phyloP scores from a whole-genome alignment of 2,888 invertebrate genomes.

The Lycocerus yunnanus region DNA sequence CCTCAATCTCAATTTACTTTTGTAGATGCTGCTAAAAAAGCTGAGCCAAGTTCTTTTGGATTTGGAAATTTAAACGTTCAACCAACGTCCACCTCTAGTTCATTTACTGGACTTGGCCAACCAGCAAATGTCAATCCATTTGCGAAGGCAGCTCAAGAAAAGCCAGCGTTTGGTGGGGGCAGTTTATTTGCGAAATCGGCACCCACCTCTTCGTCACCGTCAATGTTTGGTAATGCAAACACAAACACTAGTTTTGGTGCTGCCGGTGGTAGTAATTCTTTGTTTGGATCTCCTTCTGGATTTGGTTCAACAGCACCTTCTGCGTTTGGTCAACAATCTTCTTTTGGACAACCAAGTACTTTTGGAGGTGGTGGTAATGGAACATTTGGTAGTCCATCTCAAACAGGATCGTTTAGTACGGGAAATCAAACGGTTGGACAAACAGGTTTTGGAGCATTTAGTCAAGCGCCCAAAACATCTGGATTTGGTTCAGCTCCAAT shows the following conservation, averaged over 20 bases:
- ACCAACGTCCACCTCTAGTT: constrained; percentile 21
- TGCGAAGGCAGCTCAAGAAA: constrained; percentile 23
- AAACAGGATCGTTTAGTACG: constrained; percentile 50
- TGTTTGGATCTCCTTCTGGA: constrained; percentile 11
- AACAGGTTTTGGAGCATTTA: constrained; percentile 52
- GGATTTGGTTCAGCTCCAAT: constrained; percentile 45
- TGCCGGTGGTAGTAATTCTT: constrained; percentile 7
- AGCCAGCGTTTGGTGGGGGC: constrained; percentile 29
- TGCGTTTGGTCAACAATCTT: constrained; percentile 39
- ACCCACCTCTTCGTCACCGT: constrained; percentile 18
- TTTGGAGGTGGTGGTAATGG: constrained; percentile 46
- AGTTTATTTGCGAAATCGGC: constrained; percentile 29
- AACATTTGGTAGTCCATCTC: constrained; percentile 35
- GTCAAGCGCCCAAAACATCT: constrained; percentile 45
- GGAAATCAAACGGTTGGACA: constrained; percentile 50
- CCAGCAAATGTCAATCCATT: constrained; percentile 38
- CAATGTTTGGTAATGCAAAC: constrained; percentile 21
- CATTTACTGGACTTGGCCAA: constrained; percentile 45
- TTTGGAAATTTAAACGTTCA: constrained; percentile 27
- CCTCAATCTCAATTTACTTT: constrained; percentile 34
- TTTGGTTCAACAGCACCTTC: constrained; percentile 28
- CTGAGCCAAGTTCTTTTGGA: constrained; percentile 19
- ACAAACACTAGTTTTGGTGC: constrained; percentile 13
- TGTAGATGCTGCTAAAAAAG: constrained; percentile 28
- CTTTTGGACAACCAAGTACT: constrained; percentile 44